Evolutionary conservation across 92 coral and sea anemone species (phyloP), one percentile per base, ranked within the genome.

Genomic region (Umimayanthus kanabou): DNA sequence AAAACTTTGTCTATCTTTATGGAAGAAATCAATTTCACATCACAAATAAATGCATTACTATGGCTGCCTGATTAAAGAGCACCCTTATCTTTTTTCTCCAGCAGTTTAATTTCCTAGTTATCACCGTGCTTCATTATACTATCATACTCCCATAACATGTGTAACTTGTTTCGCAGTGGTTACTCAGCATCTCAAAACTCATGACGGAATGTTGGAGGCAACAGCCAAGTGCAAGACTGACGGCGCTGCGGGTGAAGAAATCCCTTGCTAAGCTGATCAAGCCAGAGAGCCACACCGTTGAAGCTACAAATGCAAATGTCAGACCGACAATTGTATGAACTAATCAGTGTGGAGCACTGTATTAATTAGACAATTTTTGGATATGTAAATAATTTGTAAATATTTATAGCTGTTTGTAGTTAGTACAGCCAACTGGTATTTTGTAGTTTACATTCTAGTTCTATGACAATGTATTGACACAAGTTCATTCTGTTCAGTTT

Each of bases 181-280:
- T 95, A 18, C 82, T 92, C 76, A 89, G 88, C 26, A 90, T 95
- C 96, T 94, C 94, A 13, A 95, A 94, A 81, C 88, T 95, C 84
- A 95, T 95, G 94, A 81, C 96, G 2, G 98, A 95, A 86, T 93
- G 98, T 66, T 95, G 98, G 98, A 90, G 94, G 14, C 94, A 86
- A 2, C 94, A 90, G 3, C 98, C 98, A 15, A 86, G 92, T 6
- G 98, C 98, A 61, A 88, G 98, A 14, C 87, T 95, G 50, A 95
- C 98, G 42, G 98, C 98, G 0, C 83, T 95, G 70, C 90, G 98
- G 40, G 98, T 95, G 66, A 94, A 95, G 84, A 95, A 95, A 86
- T 91, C 98, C 15, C 82, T 95, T 65, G 86, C 74, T 76, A 95
- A 95, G 67, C 84, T 92, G 55, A 93, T 93, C 29, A 85, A 84